Base-by-base conservation (phyloP, 2,113 vertebrate genomes). In the Leuciscus idus region DNA sequence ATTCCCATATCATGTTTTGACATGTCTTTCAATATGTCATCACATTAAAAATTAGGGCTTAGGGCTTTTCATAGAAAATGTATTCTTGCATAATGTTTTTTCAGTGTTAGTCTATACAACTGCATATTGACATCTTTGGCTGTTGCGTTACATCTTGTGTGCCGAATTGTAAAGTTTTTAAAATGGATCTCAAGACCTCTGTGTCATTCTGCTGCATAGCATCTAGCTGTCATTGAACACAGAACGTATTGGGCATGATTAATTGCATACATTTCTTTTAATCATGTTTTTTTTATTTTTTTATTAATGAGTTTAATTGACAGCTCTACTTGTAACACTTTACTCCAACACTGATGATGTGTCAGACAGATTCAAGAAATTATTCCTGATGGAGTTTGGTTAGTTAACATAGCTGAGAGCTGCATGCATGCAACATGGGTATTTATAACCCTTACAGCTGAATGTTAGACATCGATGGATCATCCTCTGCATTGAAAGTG, bases 401-500 rank as follows among this genome's bases (percentile, higher is more conserved):
- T 36, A 6, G 59, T 62, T 72, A 73, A 72, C 50, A 73, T 30
- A 57, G 83, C 28, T 70, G 13, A 57, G 77, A 70, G 73, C 39
- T 50, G 43, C 43, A 62, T 36, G 19, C 59, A 77, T 50, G 76
- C 43, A 39, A 80, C 50, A 66, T n/a, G 55, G 55, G 61, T 77
- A 52, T 70, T 77, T 78, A 43, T 66, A 39, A 85, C 72, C 62
- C 85, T 83, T 57, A 21, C 57, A 82, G 85, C 85, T 78, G 61
- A 81, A 76, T 77, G 64, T 82, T 73, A 15, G 85, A 61, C 48
- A 73, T 61, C 78, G 77, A 77, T 87, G 77, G 81, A 79, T 82
- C 79, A 74, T 83, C 61, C 12, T 84, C 83, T 72, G n/a, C 26
- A 66, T 57, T 66, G 73, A 83, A 89, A 87, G 86, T 28, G 13